Evolutionary conservation across 2,113 vertebrate species (phyloP).

Genomic region (Pelusios castaneus): DNA sequence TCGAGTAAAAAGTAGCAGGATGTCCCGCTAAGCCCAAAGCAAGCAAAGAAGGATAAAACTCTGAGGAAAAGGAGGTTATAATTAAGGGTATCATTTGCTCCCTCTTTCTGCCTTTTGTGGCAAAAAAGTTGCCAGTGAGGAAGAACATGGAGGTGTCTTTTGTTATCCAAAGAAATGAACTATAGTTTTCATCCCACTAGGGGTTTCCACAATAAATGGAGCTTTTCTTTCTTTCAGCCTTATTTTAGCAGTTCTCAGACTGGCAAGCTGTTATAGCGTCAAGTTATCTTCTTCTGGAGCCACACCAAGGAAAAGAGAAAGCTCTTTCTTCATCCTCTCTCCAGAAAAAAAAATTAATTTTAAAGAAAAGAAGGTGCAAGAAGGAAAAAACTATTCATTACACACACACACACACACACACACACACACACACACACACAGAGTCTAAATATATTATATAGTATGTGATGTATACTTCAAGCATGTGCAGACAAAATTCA

Average conservation of each 20-base stretch:
- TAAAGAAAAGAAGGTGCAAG: background rate
- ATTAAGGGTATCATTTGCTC: slow-evolving; percentile 56
- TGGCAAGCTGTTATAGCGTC: slow-evolving; percentile 58
- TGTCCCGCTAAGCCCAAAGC: slow-evolving; percentile 42
- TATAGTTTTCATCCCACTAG: slow-evolving; percentile 76
- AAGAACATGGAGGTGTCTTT: slow-evolving; percentile 73
- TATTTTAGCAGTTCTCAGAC: slow-evolving; percentile 67
- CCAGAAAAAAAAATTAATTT: slow-evolving; percentile 50
- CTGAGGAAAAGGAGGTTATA: slow-evolving; percentile 31
- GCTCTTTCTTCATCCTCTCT: slow-evolving; percentile 52
- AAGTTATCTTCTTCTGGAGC: slow-evolving; percentile 50
- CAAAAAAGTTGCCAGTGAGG: slow-evolving; percentile 40
- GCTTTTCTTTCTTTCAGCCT: slow-evolving; percentile 67
- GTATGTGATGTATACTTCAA: background rate
- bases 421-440: background rate
- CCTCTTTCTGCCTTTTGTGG: slow-evolving; percentile 53
- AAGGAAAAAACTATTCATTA: background rate
- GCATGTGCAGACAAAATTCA: slow-evolving; percentile 28
- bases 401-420: background rate
- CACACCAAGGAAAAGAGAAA: slow-evolving; percentile 8
- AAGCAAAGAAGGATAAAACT: slow-evolving; percentile 38
- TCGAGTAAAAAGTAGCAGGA: slow-evolving; percentile 31
- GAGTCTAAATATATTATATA: slow-evolving; percentile 14
- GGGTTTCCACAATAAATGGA: slow-evolving; percentile 69
- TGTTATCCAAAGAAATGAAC: slow-evolving; percentile 76